Conservation (phyloP, 2,888 invertebrate species). For the Pollenia labialis region DNA sequence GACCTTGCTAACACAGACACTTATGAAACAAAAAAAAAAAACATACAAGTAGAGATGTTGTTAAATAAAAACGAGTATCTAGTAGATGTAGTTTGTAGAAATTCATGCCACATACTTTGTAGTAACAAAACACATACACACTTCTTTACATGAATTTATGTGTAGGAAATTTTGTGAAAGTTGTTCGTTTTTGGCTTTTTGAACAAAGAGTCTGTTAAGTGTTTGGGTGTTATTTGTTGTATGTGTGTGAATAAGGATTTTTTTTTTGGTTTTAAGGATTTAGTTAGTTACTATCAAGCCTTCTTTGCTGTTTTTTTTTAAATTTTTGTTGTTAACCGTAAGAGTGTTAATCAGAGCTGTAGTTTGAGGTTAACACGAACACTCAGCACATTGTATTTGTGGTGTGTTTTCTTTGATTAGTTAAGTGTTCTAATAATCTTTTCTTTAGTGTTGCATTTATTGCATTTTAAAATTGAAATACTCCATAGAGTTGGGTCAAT, state of each 20-base stretch:
- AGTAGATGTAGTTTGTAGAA: conserved; percentile 25
- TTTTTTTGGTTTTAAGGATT: conserved; percentile 30
- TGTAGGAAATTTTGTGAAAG: background rate
- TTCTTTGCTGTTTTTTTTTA: conserved; percentile 5
- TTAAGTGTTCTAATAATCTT: conserved; percentile 65
- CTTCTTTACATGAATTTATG: background rate
- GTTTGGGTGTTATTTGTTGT: conserved; percentile 14
- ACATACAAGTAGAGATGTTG: conserved; percentile 13
- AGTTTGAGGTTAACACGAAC: conserved; percentile 40
- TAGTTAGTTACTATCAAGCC: conserved; percentile 20
- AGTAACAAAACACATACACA: background rate
- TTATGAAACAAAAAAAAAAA: background rate
- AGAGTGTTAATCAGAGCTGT: conserved; percentile 18
- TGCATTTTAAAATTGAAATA: conserved; percentile 15
- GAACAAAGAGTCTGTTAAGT: conserved; percentile 25
- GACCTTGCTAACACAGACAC: conserved; percentile 11
- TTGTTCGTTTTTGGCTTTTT: conserved; percentile 28
- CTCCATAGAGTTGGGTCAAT: background rate
- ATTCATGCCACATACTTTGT: background rate
- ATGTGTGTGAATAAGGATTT: background rate
- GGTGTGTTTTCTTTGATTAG: conserved; percentile 58
- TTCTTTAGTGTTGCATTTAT: conserved; percentile 37
- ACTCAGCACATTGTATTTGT: background rate
- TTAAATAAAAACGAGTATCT: background rate
- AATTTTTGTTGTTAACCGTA: conserved; percentile 35